Conservation (phyloP, 2,113 vertebrate genomes). For the Monarcha castaneiventris region DNA sequence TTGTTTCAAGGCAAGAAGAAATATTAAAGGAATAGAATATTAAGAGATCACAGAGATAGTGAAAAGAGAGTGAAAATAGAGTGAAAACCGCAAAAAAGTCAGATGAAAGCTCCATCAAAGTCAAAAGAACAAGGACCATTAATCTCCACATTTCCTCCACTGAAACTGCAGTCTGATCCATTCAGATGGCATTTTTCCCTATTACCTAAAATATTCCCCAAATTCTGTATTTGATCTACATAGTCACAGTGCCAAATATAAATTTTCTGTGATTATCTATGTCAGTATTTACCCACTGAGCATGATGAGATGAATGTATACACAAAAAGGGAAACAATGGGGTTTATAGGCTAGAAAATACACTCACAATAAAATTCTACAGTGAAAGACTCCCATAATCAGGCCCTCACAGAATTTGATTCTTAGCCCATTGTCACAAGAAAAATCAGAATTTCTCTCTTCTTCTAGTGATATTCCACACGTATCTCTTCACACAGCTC, state of each 20-base stretch:
- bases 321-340: neutral
- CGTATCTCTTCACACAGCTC: accelerated
- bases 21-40: neutral
- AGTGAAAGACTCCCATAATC: neutral
- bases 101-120: neutral
- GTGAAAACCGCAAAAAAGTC: neutral
- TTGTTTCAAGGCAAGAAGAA: neutral
- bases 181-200: neutral
- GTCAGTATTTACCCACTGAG: neutral
- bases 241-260: neutral
- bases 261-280: neutral
- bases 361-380: neutral
- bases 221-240: neutral
- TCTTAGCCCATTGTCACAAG: neutral
- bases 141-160: neutral
- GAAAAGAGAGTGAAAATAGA: neutral
- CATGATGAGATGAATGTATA: neutral
- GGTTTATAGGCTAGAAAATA: neutral
- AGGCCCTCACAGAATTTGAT: neutral
- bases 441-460: neutral
- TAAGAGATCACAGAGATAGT: neutral
- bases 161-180: neutral
- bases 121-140: neutral
- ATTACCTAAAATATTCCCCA: neutral
- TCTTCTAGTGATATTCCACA: neutral